A percentile compares a stretch with the other conserved stretches of the same genome.
Evolutionary conservation across 1,140 invertebrate species (phyloP).

Genomic region (Penaeus chinensis): DNA sequence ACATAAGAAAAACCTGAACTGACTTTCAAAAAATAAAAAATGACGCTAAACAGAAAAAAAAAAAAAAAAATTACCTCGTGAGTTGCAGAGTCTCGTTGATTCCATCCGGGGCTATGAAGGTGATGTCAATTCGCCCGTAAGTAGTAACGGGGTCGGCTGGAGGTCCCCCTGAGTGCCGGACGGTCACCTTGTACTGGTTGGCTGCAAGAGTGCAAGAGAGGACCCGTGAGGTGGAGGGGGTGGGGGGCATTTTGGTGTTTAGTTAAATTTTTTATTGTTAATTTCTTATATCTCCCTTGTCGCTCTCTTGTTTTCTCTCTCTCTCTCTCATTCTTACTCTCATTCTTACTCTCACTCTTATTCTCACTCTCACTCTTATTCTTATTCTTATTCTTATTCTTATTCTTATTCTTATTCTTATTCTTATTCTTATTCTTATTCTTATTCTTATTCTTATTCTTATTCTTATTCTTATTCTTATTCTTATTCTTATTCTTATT

Average conservation of each 20-base stretch:
- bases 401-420: too few species aligned
- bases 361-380: background rate
- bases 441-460: too few species aligned
- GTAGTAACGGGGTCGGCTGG: slow-evolving; percentile 75
- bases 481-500: background rate
- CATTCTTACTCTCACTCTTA: background rate
- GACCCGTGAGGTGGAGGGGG: background rate
- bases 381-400: too few species aligned
- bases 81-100: slow-evolving; percentile 90
- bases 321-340: too few species aligned
- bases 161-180: slow-evolving; percentile 77
- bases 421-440: too few species aligned
- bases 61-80: slow-evolving; percentile 76
- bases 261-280: too few species aligned
- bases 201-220: slow-evolving; percentile 70
- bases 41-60: background rate
- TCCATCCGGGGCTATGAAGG: slow-evolving; percentile 81
- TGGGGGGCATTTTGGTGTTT: too few species aligned
- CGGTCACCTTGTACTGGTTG: slow-evolving; percentile 86
- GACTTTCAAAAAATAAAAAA: background rate
- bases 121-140: slow-evolving; percentile 86
- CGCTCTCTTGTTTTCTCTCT: too few species aligned
- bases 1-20: too few species aligned
- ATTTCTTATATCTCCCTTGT: too few species aligned
- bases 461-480: too few species aligned